These are phyloP conservation scores for Chascanopsetta lugubris DNA, from an alignment of 2,113 vertebrate species.

Conservation along the genomic window DNA sequence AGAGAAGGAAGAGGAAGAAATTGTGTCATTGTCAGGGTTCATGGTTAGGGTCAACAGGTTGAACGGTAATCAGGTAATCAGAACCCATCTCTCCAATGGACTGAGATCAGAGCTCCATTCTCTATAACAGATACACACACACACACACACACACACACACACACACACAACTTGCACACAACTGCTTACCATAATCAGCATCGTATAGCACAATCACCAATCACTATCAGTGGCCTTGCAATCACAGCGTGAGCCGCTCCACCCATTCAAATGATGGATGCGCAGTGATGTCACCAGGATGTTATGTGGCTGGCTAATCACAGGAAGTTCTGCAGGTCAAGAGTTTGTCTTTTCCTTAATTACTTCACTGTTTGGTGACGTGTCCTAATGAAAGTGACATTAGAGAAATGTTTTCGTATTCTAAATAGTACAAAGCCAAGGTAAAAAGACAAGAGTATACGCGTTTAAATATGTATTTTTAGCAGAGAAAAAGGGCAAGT, in stretches of 20 bases:
- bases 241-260: slow-evolving; percentile 49
- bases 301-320: slow-evolving; percentile 64
- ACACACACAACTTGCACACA: slow-evolving; percentile 22
- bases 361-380: not conserved
- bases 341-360: not conserved
- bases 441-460: no score
- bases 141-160: slow-evolving; percentile 14
- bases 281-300: slow-evolving; percentile 70
- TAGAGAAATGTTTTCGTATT: not conserved
- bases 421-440: not conserved
- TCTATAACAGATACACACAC: not conserved
- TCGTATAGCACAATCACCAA: slow-evolving; percentile 62
- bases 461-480: no score
- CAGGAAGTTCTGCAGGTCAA: slow-evolving; percentile 54
- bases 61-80: slow-evolving; percentile 67
- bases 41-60: slow-evolving; percentile 57
- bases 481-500: no score
- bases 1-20: slow-evolving; percentile 41
- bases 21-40: slow-evolving; percentile 44
- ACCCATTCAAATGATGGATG: slow-evolving; percentile 39
- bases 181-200: slow-evolving; percentile 56
- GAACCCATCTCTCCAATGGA: slow-evolving; percentile 49
- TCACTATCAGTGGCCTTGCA: slow-evolving; percentile 64
- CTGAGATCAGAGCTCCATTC: slow-evolving; percentile 35
- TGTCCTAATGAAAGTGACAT: not conserved